Conservation (phyloP, 2,797 vertebrate species). For the Craterocephalus amniculus region DNA sequence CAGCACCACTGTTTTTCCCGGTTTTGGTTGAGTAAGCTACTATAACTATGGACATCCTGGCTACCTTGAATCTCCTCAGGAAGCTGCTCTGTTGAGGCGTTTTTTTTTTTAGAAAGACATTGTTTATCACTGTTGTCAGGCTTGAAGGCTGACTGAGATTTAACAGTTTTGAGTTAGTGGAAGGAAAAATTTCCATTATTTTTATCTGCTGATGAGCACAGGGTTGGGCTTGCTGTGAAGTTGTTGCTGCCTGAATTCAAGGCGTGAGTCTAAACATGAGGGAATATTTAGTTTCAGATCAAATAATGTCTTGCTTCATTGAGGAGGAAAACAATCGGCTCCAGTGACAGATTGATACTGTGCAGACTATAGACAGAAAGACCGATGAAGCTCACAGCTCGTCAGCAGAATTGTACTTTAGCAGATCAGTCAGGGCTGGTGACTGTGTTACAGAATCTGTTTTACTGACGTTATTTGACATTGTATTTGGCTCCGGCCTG, state of each 20-base stretch:
- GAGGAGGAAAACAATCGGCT: neutral
- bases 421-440: neutral
- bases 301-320: neutral
- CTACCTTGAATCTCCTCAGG: neutral
- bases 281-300: neutral
- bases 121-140: neutral
- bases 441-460: slow-evolving; percentile 19
- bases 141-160: too few relatives aligned
- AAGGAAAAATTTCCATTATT: neutral
- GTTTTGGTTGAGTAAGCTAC: too few relatives aligned
- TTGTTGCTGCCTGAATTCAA: neutral
- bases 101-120: neutral
- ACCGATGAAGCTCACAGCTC: neutral
- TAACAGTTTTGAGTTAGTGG: too few relatives aligned
- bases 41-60: too few relatives aligned
- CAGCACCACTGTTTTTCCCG: too few relatives aligned
- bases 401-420: neutral
- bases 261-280: neutral
- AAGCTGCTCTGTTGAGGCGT: neutral
- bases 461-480: slow-evolving; percentile 47
- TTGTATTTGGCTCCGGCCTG: slow-evolving; percentile 26
- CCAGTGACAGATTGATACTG: neutral
- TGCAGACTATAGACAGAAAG: neutral
- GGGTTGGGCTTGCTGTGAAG: neutral
- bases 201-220: neutral